Evolutionary conservation across 1,140 invertebrate species (phyloP).

Genomic region (Drosophila auraria): DNA sequence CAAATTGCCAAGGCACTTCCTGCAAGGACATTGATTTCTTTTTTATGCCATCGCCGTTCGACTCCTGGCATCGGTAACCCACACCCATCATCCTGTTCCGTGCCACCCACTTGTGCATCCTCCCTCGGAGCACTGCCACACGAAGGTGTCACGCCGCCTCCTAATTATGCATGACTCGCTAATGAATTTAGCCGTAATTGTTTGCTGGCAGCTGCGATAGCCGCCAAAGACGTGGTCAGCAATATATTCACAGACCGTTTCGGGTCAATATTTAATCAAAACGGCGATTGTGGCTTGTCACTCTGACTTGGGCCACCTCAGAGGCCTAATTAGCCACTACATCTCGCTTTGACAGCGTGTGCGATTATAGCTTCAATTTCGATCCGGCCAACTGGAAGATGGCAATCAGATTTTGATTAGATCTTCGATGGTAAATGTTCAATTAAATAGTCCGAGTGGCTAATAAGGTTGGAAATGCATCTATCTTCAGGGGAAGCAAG

Average conservation of each 20-base stretch:
- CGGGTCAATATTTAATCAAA: conserved; percentile 73
- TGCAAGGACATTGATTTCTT: conserved; percentile 76
- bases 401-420: conserved; percentile 22
- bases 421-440: conserved; percentile 6
- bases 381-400: conserved; percentile 1
- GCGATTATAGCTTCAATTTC: conserved; percentile 27
- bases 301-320: conserved; percentile 47
- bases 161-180: conserved; percentile 64
- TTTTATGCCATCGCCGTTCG: conserved; percentile 43
- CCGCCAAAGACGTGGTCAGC: conserved; percentile 38
- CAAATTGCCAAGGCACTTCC: conserved; percentile 81
- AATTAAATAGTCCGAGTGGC: conserved; percentile 26
- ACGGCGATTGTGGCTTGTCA: conserved; percentile 50
- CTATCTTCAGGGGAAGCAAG: too few relatives aligned
- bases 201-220: conserved; percentile 44
- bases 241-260: conserved; percentile 16
- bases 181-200: conserved; percentile 68
- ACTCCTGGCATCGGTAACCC: conserved; percentile 7
- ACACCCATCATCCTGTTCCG: not conserved
- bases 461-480: not conserved
- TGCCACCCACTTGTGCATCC: conserved; percentile 2
- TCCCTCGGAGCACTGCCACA: not conserved
- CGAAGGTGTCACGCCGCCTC: conserved; percentile 35
- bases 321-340: conserved; percentile 41
- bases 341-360: conserved; percentile 10